Evolutionary conservation across 2,888 invertebrate species (phyloP), one percentile per base, ranked within the genome.

Genomic region (Synergus japonicus): DNA sequence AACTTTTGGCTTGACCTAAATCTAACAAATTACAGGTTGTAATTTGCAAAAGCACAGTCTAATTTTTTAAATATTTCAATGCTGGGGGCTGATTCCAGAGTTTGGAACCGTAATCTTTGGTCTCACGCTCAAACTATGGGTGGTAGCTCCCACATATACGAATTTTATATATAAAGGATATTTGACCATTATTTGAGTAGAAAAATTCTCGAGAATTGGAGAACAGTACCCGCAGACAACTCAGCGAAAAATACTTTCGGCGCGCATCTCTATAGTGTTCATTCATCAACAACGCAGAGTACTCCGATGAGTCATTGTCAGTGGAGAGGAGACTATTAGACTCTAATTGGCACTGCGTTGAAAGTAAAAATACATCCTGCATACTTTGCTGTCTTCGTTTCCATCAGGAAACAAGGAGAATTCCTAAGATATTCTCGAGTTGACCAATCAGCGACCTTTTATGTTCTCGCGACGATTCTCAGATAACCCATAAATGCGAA

Each of bases 321-420:
- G 73, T 73, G n/a, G 73, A 54, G 12, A 54, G 8, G 54, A 54
- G 54, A 58, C 73, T 73, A 73, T 73, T 15, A 58, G 54, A 54
- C 73, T 73, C 54, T 73, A 73, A 73, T 73, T 73, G 73, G 73
- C 54, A 73, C 54, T 73, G 37, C 29, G n/a, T 54, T 41, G n/a
- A 73, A 73, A 73, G 41, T 41, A 73, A 58, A 73, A 73, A 54
- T 54, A 54, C 54, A 73, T 58, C 54, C 73, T 73, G 54, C 73
- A 58, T 73, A 54, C n/a, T 22, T n/a, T n/a, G 49, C 54, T 41
- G 49, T 54, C 73, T 73, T 73, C 54, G 15, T 73, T 41, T 54
- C 41, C 18, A 73, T 73, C 54, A 54, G 73, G 73, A 73, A 73
- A 73, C 54, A 54, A 73, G 73, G 37, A 54, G 54, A 73, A 73